Conservation (phyloP, 1,140 invertebrate species). For the Aplysia californica region DNA sequence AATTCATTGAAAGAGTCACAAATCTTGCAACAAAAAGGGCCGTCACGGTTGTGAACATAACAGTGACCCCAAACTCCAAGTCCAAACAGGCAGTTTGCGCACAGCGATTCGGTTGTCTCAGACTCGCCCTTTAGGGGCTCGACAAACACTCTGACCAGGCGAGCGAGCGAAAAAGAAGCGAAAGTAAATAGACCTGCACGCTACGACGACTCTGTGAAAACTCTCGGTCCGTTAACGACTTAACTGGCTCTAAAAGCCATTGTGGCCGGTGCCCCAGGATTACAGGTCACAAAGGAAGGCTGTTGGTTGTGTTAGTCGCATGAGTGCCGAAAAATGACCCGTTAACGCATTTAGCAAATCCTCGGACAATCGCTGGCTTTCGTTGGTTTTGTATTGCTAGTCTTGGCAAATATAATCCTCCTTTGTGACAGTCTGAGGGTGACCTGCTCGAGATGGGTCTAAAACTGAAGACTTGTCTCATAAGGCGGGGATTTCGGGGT, state of each 20-base stretch:
- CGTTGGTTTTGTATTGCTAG: background rate
- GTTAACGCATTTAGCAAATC: slow-evolving; percentile 11
- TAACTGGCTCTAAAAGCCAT: slow-evolving; percentile 9
- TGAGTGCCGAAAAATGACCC: slow-evolving; percentile 4
- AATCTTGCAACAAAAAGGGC: too few relatives aligned
- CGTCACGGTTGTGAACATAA: too few relatives aligned
- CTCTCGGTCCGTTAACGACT: slow-evolving; percentile 6
- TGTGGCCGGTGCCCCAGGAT: background rate
- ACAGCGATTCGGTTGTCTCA: too few relatives aligned
- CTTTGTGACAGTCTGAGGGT: too few relatives aligned
- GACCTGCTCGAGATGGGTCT: too few relatives aligned
- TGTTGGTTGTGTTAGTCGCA: background rate
- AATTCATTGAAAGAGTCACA: too few relatives aligned
- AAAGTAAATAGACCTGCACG: background rate
- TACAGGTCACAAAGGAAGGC: background rate
- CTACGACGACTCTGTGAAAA: background rate
- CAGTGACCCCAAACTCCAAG: too few relatives aligned
- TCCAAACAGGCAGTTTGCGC: too few relatives aligned
- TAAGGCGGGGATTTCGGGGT: too few relatives aligned
- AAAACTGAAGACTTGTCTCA: too few relatives aligned
- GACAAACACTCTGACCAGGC: too few relatives aligned
- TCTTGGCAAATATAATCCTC: background rate
- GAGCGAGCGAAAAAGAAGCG: background rate
- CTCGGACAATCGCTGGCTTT: background rate
- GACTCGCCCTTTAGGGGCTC: too few relatives aligned